phyloP scores from a whole-genome alignment of 2,113 vertebrate genomes.

The Rattus rattus region DNA sequence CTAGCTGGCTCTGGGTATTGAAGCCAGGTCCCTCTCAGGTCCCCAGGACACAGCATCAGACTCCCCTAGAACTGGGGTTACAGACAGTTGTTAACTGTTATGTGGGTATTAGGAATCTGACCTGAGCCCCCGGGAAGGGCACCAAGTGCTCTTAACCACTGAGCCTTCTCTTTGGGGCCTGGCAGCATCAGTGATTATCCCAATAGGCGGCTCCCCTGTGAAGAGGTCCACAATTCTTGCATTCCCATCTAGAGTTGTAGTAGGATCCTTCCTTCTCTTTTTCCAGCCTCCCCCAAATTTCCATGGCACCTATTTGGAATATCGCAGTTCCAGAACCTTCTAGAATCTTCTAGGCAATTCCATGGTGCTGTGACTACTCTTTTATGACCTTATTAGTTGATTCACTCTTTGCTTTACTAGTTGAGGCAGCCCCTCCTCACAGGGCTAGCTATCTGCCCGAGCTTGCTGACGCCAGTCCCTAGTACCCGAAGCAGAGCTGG shows the following conservation, averaged over 20 bases:
- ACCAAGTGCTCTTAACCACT: background rate
- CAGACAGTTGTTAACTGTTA: background rate
- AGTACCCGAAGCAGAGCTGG: background rate
- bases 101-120: background rate
- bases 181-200: accelerated
- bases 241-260: too few species aligned
- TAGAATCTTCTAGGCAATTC: background rate
- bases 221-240: background rate
- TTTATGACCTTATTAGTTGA: background rate
- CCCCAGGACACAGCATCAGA: background rate
- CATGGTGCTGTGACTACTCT: background rate
- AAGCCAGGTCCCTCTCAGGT: too few species aligned
- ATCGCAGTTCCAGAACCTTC: constrained; percentile 1
- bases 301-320: background rate
- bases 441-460: background rate
- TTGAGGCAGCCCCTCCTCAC: background rate
- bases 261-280: background rate
- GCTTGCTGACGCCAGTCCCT: background rate
- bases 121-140: background rate
- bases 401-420: background rate
- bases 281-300: background rate
- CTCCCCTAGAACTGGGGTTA: background rate
- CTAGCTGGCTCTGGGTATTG: too few species aligned
- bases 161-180: background rate
- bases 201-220: background rate